A percentile compares a stretch with the other conserved stretches of the same genome.
phyloP scores from a whole-genome alignment of 2,797 vertebrate species.

The Pseudochirops corinnae region DNA sequence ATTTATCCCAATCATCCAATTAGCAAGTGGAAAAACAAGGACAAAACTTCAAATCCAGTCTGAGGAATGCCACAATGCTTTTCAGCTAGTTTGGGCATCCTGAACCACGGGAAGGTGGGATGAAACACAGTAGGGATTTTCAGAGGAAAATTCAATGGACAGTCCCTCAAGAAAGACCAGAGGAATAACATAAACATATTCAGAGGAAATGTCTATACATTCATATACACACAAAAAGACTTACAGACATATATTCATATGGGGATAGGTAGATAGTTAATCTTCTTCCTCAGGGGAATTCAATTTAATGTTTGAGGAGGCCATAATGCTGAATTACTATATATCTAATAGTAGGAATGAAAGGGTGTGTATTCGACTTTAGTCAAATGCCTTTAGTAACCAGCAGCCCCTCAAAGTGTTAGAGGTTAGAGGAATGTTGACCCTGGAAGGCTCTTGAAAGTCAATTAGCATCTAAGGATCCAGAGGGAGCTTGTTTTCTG shows the following conservation, averaged over 20 bases:
- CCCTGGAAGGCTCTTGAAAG: not conserved
- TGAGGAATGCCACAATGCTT: not conserved
- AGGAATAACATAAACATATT: not conserved
- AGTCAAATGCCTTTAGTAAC: slow-evolving; percentile 34
- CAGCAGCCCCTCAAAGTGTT: slow-evolving; percentile 34
- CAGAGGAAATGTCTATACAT: no score
- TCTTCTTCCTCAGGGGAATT: not conserved
- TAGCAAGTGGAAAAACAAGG: not conserved
- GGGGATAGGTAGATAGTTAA: not conserved
- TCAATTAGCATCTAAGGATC: not conserved
- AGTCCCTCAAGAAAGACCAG: not conserved
- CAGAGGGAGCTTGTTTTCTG: not conserved
- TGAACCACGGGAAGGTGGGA: not conserved
- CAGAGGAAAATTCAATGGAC: not conserved
- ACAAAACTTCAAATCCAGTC: not conserved
- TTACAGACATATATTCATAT: no score
- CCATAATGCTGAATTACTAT: not conserved
- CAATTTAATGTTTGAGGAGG: not conserved
- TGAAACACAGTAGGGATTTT: not conserved
- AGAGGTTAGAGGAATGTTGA: slow-evolving; percentile 44
- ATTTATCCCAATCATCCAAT: slow-evolving; percentile 18
- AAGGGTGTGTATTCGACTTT: not conserved
- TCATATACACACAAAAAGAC: no score
- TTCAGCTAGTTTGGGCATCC: not conserved
- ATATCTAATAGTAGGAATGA: not conserved